Conservation (phyloP, 2,888 invertebrate species). For the Stenodema calcarata region DNA sequence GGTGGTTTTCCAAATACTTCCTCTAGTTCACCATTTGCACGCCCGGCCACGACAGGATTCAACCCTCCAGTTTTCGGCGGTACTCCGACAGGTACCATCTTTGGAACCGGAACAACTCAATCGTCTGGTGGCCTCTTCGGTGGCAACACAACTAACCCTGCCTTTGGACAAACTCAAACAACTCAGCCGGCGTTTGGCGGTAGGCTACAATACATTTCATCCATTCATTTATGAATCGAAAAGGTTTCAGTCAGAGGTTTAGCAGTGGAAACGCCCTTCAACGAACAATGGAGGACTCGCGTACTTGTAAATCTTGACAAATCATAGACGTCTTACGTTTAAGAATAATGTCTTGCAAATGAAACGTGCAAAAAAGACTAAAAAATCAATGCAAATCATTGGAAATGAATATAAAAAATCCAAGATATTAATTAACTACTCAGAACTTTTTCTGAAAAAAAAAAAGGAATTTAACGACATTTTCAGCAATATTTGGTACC, state of each 20-base stretch:
- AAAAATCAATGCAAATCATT: no score
- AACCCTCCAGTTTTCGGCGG: slow-evolving; percentile 66
- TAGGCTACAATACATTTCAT: neutral
- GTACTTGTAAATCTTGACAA: no score
- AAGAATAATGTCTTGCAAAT: no score
- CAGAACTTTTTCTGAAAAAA: no score
- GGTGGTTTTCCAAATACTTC: slow-evolving; percentile 53
- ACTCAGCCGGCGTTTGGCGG: slow-evolving; percentile 64
- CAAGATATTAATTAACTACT: no score
- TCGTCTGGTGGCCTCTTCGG: slow-evolving; percentile 68
- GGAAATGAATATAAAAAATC: no score
- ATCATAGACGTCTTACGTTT: no score
- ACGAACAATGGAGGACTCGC: no score
- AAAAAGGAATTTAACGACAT: no score
- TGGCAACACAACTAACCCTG: slow-evolving; percentile 67
- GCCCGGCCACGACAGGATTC: slow-evolving; percentile 60
- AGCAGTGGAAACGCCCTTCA: no score
- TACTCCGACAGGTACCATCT: slow-evolving; percentile 54
- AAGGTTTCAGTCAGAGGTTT: neutral
- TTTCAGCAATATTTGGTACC: no score
- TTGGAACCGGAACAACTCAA: slow-evolving; percentile 59
- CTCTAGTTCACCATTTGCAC: slow-evolving; percentile 61
- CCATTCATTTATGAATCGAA: neutral
- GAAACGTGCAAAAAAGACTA: no score
- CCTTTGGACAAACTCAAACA: slow-evolving; percentile 71